Base-by-base conservation (phyloP, 2,888 invertebrate genomes). In the Lasioglossum oenotherae region DNA sequence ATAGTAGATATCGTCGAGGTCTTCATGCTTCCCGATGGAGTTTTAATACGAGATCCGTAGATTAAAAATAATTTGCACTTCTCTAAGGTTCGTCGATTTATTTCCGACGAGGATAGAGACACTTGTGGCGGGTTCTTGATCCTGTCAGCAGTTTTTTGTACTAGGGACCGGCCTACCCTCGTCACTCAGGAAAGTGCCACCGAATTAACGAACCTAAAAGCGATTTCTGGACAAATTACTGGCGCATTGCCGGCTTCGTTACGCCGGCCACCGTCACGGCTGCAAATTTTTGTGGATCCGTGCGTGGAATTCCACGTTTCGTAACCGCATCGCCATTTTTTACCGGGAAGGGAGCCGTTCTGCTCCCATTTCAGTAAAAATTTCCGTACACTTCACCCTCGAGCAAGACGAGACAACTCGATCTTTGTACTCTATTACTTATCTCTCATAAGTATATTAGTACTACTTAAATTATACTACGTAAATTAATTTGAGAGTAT, bases 191-290 rank as follows among this genome's bases (percentile, higher is more conserved):
- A 91, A 91, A 85, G 81, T 74, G 82, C 81, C n/a, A 67, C 71
- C 35, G 67, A 89, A 90, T 91, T 91, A 91, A 88, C 91, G 91
- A 89, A 77, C 89, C 86, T 4, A 76, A 44, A 38, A 84, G 73
- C 57, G 38, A 81, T 46, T 79, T 69, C 74, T 83, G 72, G 77
- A 44, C 71, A 84, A 90, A 90, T 90, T 86, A 82, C 57, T 35
- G 74, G 44, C 38, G 78, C 76, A 80, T 87, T 80, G 80, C 53
- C 31, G 64, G 46, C 49, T 72, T 71, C 71, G 69, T 86, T 85
- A 81, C 38, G 69, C 53, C 78, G 38, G 53, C 31, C 80, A 71
- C 64, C 78, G 82, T 80, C 84, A 87, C 78, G 87, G 46, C 27
- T 64, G 35, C 31, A 78, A 80, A 82, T 72, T 78, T 80, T 38